Evolutionary conservation across 2,888 invertebrate genomes (phyloP).

Genomic region (Melanostoma mellinum): DNA sequence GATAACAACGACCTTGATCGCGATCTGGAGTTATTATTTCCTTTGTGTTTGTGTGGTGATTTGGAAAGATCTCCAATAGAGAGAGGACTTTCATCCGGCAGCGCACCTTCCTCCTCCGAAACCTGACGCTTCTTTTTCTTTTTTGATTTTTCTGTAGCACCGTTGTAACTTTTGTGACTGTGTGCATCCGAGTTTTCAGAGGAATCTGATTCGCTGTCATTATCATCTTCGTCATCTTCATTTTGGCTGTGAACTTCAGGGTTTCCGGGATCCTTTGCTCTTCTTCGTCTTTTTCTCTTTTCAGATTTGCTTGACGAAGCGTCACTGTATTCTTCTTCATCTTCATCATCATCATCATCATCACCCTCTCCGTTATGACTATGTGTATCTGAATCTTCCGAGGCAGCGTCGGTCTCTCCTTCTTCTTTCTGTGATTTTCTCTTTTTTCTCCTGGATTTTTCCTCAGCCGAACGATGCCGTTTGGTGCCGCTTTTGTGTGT

Average conservation of each 20-base stretch:
- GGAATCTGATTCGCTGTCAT: slow-evolving; percentile 82
- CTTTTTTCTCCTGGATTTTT: slow-evolving; percentile 67
- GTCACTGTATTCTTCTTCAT: slow-evolving; percentile 76
- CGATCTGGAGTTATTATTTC: slow-evolving; percentile 45
- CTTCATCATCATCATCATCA: slow-evolving; percentile 58
- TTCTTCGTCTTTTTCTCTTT: slow-evolving; percentile 76
- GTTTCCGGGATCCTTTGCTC: slow-evolving; percentile 78
- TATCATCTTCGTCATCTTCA: slow-evolving; percentile 82
- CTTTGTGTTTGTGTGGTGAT: slow-evolving; percentile 76
- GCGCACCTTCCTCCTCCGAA: slow-evolving; percentile 79
- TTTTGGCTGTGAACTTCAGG: slow-evolving; percentile 74
- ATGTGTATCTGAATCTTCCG: slow-evolving; percentile 67
- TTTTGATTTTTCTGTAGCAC: slow-evolving; percentile 79
- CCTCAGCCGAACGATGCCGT: slow-evolving; percentile 75
- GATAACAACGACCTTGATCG: slow-evolving; percentile 40
- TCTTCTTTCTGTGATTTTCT: slow-evolving; percentile 73
- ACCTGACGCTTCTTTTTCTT: slow-evolving; percentile 56
- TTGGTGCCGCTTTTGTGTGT: slow-evolving; percentile 56
- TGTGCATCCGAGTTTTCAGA: slow-evolving; percentile 79
- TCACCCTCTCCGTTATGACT: slow-evolving; percentile 45
- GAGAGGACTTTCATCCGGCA: slow-evolving; percentile 83
- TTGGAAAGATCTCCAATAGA: slow-evolving; percentile 83
- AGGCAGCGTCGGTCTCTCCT: not conserved
- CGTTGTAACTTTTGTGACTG: slow-evolving; percentile 78
- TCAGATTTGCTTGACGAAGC: slow-evolving; percentile 53